phyloP scores from a whole-genome alignment of 2,888 invertebrate genomes.

The Petrophora chlorosata region DNA sequence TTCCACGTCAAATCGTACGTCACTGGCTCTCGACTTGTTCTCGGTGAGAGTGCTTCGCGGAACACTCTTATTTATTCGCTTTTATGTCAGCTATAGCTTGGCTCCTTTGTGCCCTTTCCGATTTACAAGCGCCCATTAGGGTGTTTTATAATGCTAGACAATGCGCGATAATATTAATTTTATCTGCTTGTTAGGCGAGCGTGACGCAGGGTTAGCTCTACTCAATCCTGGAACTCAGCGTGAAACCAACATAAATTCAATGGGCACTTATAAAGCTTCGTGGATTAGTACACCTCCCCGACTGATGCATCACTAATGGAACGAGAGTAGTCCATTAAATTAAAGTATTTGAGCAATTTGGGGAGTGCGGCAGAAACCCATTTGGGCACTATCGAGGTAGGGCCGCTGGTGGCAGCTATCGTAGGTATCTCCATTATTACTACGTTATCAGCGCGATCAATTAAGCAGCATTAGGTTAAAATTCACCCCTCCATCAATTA shows the following conservation, averaged over 20 bases:
- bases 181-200: constrained; percentile 38
- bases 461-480: constrained; percentile 76
- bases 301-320: constrained; percentile 48
- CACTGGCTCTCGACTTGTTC: constrained; percentile 78
- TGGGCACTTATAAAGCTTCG: constrained; percentile 36
- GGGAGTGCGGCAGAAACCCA: constrained; percentile 58
- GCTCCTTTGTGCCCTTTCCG: constrained; percentile 70
- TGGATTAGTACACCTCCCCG: constrained; percentile 37
- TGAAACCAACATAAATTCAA: constrained; percentile 35
- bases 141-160: constrained; percentile 50
- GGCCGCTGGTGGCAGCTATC: constrained; percentile 49
- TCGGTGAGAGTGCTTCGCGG: constrained; percentile 74
- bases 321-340: constrained; percentile 55
- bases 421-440: constrained; percentile 62
- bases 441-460: constrained; percentile 72
- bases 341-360: constrained; percentile 50
- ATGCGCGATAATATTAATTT: constrained; percentile 43
- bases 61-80: constrained; percentile 81
- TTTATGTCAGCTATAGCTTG: constrained; percentile 69
- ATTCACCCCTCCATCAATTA: constrained; percentile 74
- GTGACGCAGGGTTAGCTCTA: constrained; percentile 23
- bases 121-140: constrained; percentile 62
- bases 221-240: constrained; percentile 25
- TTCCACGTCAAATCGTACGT: constrained; percentile 82
- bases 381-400: constrained; percentile 59